Conservation (phyloP, 1,140 invertebrate species). For the Mycetomoellerius zeteki region DNA sequence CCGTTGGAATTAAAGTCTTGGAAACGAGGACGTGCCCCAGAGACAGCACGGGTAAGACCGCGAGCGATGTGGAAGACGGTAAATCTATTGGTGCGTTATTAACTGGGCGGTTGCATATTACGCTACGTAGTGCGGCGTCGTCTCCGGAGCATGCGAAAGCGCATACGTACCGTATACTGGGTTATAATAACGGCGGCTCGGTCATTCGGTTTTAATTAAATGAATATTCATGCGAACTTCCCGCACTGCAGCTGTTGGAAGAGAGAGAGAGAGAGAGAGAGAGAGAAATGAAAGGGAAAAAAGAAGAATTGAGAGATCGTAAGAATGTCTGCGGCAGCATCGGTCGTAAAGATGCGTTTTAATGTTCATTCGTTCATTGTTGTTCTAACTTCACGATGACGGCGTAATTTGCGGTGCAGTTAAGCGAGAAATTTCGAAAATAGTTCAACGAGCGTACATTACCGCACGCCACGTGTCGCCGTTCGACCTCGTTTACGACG, state of each 20-base stretch:
- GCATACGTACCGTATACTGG: slow-evolving; percentile 3
- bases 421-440: slow-evolving; percentile 41
- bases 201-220: slow-evolving; percentile 62
- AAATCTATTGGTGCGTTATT: slow-evolving; percentile 58
- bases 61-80: neutral
- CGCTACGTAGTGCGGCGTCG: slow-evolving; percentile 4
- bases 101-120: slow-evolving; percentile 27
- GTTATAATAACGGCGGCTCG: slow-evolving; percentile 47
- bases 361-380: neutral
- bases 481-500: slow-evolving; percentile 53
- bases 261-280: neutral
- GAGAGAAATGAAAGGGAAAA: neutral
- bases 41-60: neutral
- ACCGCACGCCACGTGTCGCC: slow-evolving; percentile 37
- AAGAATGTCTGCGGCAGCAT: neutral
- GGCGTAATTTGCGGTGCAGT: slow-evolving; percentile 28
- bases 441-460: slow-evolving; percentile 42
- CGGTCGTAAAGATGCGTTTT: slow-evolving; percentile 6
- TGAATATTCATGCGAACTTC: slow-evolving; percentile 63
- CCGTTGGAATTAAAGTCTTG: neutral
- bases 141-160: slow-evolving; percentile 15
- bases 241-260: neutral
- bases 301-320: neutral
- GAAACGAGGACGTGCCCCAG: neutral
- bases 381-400: neutral